phyloP scores from a whole-genome alignment of 1,140 invertebrate species.

The Drosophila teissieri region DNA sequence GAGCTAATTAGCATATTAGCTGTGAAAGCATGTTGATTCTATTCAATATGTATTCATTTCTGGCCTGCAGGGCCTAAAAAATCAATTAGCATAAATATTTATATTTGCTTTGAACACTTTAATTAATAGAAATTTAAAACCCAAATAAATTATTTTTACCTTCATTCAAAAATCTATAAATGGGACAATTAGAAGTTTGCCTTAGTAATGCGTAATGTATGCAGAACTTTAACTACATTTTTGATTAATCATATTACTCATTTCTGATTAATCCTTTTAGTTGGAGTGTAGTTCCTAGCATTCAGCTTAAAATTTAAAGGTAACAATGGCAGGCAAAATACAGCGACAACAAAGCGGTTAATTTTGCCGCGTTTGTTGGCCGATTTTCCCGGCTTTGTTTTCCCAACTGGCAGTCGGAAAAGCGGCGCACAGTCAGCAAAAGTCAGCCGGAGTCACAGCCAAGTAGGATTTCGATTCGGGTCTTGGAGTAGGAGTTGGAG shows the following conservation, averaged over 20 bases:
- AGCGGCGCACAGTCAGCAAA: slow-evolving; percentile 37
- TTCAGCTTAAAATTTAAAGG: slow-evolving; percentile 64
- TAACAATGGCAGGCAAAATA: slow-evolving; percentile 60
- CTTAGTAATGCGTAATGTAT: no score
- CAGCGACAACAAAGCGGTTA: slow-evolving; percentile 47
- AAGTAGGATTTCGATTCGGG: slow-evolving; percentile 27
- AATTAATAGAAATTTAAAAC: no score
- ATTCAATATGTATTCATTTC: neutral
- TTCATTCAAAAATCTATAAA: no score
- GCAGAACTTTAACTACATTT: no score
- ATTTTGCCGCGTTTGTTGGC: slow-evolving; percentile 49
- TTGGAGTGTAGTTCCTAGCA: slow-evolving; percentile 30
- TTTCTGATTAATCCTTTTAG: neutral
- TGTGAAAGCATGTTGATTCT: neutral
- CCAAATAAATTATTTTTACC: no score
- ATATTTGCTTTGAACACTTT: neutral
- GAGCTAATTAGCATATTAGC: neutral
- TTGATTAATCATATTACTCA: no score
- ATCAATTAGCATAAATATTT: neutral
- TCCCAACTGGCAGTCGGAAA: slow-evolving; percentile 30
- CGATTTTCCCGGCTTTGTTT: slow-evolving; percentile 56
- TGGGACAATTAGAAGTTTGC: no score
- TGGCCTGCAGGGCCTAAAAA: neutral
- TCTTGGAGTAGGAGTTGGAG: slow-evolving; percentile 7
- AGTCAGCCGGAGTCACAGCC: slow-evolving; percentile 34